Evolutionary conservation across 2,888 invertebrate genomes (phyloP), one percentile per base, ranked within the genome.

Genomic region (Erebia epiphron): DNA sequence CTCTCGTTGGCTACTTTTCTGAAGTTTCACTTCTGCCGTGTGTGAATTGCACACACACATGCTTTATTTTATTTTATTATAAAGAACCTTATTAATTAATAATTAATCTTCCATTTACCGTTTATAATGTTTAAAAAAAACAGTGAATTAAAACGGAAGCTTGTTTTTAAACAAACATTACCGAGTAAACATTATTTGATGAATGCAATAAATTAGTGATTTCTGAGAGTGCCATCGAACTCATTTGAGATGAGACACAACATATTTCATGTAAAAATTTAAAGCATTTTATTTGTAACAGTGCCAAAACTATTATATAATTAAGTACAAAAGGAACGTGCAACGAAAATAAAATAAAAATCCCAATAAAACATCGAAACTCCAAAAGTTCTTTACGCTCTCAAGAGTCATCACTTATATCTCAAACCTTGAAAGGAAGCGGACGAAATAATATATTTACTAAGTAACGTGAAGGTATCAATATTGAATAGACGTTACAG

Each of bases 131-230:
- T 46, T 62, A 26, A 5, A 49, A 57, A 50, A 73, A 72, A 71
- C 62, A 72, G 75, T 64, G 70, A 71, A 73, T 76, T 67, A 68
- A 73, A 72, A 73, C 69, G 74, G 73, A 73, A 75, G 75, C 72
- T 75, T 71, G 74, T 69, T 74, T 68, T 73, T 54, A 26, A 72
- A 62, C 14, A 14, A 65, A 50, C 35, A 11, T 52, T 49, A 68
- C 57, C 18, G 57, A 68, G 41, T 65, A 58, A 52, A 68, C 57
- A 62, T 18, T 69, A 63, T 69, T 66, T 68, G 62, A 72, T 63
- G 57, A 52, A 66, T 50, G 41, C n/a, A 43, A 70, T 72, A 67
- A 61, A 72, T 70, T 60, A 67, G 63, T 63, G 67, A 41, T 64
- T 60, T 72, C 60, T 11, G 18, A 67, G 54, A 67, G 58, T 70